Base-by-base conservation (phyloP, 2,113 vertebrate genomes). In the Arenaria interpres region DNA sequence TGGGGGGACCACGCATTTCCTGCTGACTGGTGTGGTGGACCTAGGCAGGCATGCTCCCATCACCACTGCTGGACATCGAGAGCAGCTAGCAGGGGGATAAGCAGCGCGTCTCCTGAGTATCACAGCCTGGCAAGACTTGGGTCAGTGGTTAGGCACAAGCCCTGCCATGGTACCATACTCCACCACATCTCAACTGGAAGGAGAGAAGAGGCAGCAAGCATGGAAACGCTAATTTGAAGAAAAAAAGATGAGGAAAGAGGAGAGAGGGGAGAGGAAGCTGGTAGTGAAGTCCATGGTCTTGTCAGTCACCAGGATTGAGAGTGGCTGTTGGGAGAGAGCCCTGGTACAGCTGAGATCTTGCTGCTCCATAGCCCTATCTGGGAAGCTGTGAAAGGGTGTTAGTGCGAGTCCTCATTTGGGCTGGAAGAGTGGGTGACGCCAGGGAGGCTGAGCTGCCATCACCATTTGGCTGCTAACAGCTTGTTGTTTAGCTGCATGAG, bases 41-140 rank as follows among this genome's bases (percentile, higher is more conserved):
- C 69, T 33, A 39, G 27, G 39, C 64, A 68, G 43, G 35, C 14
- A 73, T 43, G 17, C 6, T 81, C 27, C 30, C 41, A 28, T 50
- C 30, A 18, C 35, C 0, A 0, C 23, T 90, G 33, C 12, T 10
- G 3, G 86, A 43, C 7, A 5, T 0, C 15, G 16, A 85, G 66
- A 74, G 33, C 21, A 84, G 50, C 23, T 13, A 5, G 13, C 1
- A 10, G 5, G 6, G 9, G 25, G 21, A n/a, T 16, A 81, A 77
- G 33, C 8, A n/a, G 50, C 0, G 1, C 27, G 20, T 10, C 25
- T 76, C 67, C 41, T 50, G 53, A 89, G n/a, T 10, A 22, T 35
- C 43, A 54, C 18, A 37, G 27, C 5, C 3, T 9, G n/a, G 35
- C 7, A 33, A 18, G 59, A 12, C 24, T 35, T 20, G 48, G 28